A percentile compares a stretch with the other conserved stretches of the same genome.
These are phyloP conservation scores for Zaprionus lineosus DNA, from an alignment of 2,888 invertebrate species.

Conservation along the genomic window DNA sequence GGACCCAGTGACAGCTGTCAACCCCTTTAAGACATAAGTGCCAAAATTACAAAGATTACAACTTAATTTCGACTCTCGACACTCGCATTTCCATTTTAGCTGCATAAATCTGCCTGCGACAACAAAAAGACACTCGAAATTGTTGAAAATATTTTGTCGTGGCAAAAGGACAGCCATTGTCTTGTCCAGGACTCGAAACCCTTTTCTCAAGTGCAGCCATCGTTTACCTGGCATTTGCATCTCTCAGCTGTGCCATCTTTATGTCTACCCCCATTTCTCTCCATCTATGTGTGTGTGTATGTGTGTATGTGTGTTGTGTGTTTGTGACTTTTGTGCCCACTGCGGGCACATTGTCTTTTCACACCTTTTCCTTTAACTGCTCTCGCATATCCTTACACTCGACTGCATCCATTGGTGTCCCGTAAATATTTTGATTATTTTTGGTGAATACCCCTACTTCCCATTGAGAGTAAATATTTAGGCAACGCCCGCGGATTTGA, in stretches of 20 bases:
- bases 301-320: slow-evolving; percentile 3
- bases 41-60: slow-evolving; percentile 82
- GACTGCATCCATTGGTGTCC: slow-evolving; percentile 35
- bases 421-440: slow-evolving; percentile 70
- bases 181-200: slow-evolving; percentile 20
- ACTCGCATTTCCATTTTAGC: slow-evolving; percentile 55
- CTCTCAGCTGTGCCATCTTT: slow-evolving; percentile 25
- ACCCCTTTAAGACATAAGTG: slow-evolving; percentile 71
- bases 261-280: slow-evolving; percentile 5
- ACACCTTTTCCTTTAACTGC: slow-evolving; percentile 46
- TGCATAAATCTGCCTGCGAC: slow-evolving; percentile 57
- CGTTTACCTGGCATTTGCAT: slow-evolving; percentile 59
- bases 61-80: slow-evolving; percentile 79
- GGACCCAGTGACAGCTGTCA: slow-evolving; percentile 60
- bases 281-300: slow-evolving; percentile 7
- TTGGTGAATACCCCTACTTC: too few species aligned
- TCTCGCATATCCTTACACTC: slow-evolving; percentile 38
- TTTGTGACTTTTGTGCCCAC: slow-evolving; percentile 32
- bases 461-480: not conserved
- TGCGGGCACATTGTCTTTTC: slow-evolving; percentile 61
- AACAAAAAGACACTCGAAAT: slow-evolving; percentile 65
- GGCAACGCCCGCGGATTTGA: slow-evolving; percentile 20
- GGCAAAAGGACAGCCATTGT: slow-evolving; percentile 45
- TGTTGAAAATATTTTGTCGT: slow-evolving; percentile 68
- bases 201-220: slow-evolving; percentile 39